phyloP scores from a whole-genome alignment of 2,888 invertebrate species.

The Kuschelorhynchus macadamiae region DNA sequence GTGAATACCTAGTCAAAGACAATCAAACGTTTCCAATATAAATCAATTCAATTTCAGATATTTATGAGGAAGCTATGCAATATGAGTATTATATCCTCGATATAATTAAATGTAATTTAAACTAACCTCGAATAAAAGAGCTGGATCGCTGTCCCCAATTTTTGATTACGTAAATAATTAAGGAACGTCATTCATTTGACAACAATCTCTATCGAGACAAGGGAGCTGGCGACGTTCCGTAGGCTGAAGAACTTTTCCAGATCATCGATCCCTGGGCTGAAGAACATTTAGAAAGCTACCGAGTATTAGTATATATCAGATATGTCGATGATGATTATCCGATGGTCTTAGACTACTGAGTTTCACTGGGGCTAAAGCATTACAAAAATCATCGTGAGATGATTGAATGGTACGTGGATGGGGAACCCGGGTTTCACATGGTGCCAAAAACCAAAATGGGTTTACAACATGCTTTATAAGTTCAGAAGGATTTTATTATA shows the following conservation, averaged over 20 bases:
- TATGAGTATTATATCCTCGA: background rate
- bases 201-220: background rate
- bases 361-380: constrained; percentile 75
- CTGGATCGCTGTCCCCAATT: background rate
- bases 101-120: background rate
- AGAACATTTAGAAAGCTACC: constrained; percentile 75
- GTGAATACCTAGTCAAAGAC: too few species aligned
- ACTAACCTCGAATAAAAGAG: constrained; percentile 10
- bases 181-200: constrained; percentile 16
- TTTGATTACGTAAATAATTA: background rate
- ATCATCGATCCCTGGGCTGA: constrained; percentile 52
- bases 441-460: constrained; percentile 81
- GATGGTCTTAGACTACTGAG: constrained; percentile 81
- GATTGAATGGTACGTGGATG: constrained; percentile 78
- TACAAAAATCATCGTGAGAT: constrained; percentile 74
- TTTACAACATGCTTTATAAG: constrained; percentile 75
- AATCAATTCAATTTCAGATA: constrained; percentile 11
- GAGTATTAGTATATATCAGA: constrained; percentile 85
- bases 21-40: too few species aligned
- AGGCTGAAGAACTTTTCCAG: background rate
- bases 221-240: constrained; percentile 6
- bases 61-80: background rate
- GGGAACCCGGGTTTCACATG: constrained; percentile 82
- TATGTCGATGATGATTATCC: constrained; percentile 90
- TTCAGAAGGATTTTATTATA: constrained; percentile 15